Percentiles rank a stretch among this genome's conserved stretches.
phyloP scores from a whole-genome alignment of 2,113 vertebrate genomes.

The Rhynchomys soricoides region DNA sequence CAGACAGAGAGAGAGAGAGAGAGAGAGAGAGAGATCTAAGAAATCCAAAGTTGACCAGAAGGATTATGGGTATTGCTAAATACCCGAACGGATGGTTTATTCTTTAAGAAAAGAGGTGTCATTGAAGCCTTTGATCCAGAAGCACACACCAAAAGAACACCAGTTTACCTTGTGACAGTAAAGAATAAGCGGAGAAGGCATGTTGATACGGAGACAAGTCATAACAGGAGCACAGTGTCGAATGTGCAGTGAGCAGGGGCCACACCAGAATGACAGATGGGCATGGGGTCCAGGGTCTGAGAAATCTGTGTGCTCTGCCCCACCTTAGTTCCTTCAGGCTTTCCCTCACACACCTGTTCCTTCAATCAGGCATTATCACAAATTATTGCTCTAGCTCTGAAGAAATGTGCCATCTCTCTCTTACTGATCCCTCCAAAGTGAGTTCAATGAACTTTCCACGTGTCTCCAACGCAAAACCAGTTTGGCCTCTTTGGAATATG shows the following conservation, averaged over 20 bases:
- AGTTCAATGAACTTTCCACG: background rate
- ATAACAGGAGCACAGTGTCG: background rate
- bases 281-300: accelerated
- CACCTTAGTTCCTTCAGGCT: accelerated
- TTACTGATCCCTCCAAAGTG: background rate
- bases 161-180: background rate
- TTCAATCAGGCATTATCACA: background rate
- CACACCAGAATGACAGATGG: too few relatives aligned
- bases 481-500: background rate
- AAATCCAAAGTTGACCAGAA: background rate
- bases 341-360: too few relatives aligned
- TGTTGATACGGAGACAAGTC: background rate
- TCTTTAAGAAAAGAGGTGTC: background rate
- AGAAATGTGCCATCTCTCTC: background rate
- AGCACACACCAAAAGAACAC: background rate
- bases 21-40: too few relatives aligned
- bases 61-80: background rate
- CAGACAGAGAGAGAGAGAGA: too few relatives aligned
- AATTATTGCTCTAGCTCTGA: background rate
- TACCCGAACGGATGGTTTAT: background rate
- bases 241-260: background rate
- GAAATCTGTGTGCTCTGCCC: accelerated
- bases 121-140: background rate
- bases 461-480: background rate
- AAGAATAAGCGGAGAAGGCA: background rate